A percentile compares a stretch with the other conserved stretches of the same genome.
Evolutionary conservation across 2,888 invertebrate genomes (phyloP).

Genomic region (Himalopsyche anomala): DNA sequence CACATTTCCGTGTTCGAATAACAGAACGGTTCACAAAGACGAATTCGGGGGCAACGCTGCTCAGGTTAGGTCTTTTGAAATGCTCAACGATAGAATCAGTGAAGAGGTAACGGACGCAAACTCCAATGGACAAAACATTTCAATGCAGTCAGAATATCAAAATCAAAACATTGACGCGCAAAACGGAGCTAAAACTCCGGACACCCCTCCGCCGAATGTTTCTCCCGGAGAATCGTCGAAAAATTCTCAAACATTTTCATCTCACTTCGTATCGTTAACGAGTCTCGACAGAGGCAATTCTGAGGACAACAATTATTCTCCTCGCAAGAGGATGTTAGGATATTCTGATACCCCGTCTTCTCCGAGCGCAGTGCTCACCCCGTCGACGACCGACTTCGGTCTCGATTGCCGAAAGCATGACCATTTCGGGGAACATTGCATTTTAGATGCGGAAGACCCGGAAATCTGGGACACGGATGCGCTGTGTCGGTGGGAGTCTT

Average conservation of each 20-base stretch:
- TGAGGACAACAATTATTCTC: constrained; percentile 68
- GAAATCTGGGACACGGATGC: constrained; percentile 72
- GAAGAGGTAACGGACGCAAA: constrained; percentile 53
- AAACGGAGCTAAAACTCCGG: constrained; percentile 76
- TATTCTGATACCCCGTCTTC: constrained; percentile 71
- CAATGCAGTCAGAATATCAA: not conserved
- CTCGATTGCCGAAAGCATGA: constrained; percentile 53
- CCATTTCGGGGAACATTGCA: constrained; percentile 59
- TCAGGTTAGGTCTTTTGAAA: constrained; percentile 58
- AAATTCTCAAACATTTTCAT: constrained; percentile 80
- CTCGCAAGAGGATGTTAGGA: constrained; percentile 50
- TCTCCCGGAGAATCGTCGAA: constrained; percentile 73
- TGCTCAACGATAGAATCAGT: constrained; percentile 58
- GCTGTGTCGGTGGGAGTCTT: constrained; percentile 80
- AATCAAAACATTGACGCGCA: constrained; percentile 39
- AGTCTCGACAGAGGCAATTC: constrained; percentile 72
- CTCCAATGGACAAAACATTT: constrained; percentile 47
- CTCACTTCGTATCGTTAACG: constrained; percentile 78
- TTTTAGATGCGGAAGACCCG: constrained; percentile 67
- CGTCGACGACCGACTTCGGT: constrained; percentile 71
- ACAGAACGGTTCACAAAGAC: constrained; percentile 58
- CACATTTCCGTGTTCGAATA: constrained; percentile 50
- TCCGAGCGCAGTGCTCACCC: constrained; percentile 79
- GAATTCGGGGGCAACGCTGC: constrained; percentile 49
- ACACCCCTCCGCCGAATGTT: constrained; percentile 83